Evolutionary conservation across 30 jellyfish, hydroid and myxozoan species (phyloP), one percentile per base, ranked within the genome.

Genomic region (Hydra vulgaris): DNA sequence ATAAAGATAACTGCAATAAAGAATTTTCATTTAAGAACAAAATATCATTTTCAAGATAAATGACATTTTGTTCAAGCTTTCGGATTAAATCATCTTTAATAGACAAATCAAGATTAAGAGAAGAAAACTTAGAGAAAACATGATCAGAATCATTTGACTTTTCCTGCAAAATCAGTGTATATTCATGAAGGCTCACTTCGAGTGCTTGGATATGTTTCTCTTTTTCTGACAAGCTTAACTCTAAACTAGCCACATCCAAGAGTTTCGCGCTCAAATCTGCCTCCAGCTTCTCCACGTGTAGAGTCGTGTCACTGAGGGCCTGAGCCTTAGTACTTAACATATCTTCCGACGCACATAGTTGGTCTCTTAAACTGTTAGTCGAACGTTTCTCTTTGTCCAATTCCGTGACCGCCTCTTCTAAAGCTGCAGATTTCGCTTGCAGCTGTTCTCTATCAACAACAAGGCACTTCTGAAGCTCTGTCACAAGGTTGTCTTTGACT

Each of bases 161-260:
- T 0, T 26, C 84, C 40, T 76, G 81, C 21, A 76, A 0, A 22
- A 76, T 27, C 21, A n/a, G 80, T 8, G 84, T 18, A 0, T 81
- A 76, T 53, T 76, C 84, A 15, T 76, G 84, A 18, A 76, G 25
- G 53, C 79, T 5, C 5, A 40, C 83, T 79, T 79, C 86, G 12
- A 79, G 66, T 24, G 20, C 19, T 18, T 66, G 26, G 0, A 79
- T 8, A 15, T 54, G 80, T 25, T 79, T 26, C 20, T 79, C 86
- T 22, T 66, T 79, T 70, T 79, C 86, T 54, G 5, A 17, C 53
- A 23, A 54, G 55, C 23, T 22, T 0, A 66, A 21, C 18, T 54
- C 69, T 66, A 79, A 67, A 18, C 53, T 23, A 17, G 86, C 53
- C 22, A 79, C 52, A 23, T 79, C 86, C 4, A 79, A 15, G 23